Evolutionary conservation across 2,888 invertebrate species (phyloP).

Genomic region (Julus scandinavius): DNA sequence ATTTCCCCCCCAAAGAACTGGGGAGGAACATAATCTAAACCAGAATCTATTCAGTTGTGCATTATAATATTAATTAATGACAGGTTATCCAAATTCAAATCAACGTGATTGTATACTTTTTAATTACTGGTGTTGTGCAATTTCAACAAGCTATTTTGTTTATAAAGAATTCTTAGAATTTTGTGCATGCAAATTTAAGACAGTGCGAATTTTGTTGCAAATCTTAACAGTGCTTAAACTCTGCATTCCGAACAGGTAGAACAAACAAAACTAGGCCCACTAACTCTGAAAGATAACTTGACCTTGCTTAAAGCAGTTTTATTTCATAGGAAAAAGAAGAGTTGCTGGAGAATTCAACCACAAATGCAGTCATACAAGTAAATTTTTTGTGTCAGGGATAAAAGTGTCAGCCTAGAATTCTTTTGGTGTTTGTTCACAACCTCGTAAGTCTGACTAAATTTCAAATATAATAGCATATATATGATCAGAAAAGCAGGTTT

Average conservation of each 20-base stretch:
- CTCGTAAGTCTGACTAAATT: too few species aligned
- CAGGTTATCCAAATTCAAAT: not conserved
- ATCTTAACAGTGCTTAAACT: not conserved
- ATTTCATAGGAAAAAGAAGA: slow-evolving; percentile 21
- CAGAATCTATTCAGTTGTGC: not conserved
- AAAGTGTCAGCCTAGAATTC: slow-evolving; percentile 33
- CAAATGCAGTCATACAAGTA: slow-evolving; percentile 19
- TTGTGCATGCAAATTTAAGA: not conserved
- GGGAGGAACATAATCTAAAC: too few species aligned
- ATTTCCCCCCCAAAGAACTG: too few species aligned
- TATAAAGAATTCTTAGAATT: not conserved
- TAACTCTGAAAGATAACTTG: slow-evolving; percentile 1
- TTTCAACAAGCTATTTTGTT: not conserved
- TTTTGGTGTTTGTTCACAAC: not conserved
- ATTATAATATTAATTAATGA: not conserved
- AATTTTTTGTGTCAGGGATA: slow-evolving; percentile 26
- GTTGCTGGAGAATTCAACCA: slow-evolving; percentile 25
- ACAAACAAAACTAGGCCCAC: not conserved
- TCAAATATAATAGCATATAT: too few species aligned
- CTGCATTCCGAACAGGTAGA: slow-evolving; percentile 14
- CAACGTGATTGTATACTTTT: not conserved
- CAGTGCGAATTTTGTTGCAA: not conserved
- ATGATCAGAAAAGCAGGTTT: too few species aligned
- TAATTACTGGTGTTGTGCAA: not conserved
- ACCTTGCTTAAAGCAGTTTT: slow-evolving; percentile 17